Evolutionary conservation across 2,888 invertebrate species (phyloP), one percentile per base, ranked within the genome.

Genomic region (Lepidochrysops patricia): DNA sequence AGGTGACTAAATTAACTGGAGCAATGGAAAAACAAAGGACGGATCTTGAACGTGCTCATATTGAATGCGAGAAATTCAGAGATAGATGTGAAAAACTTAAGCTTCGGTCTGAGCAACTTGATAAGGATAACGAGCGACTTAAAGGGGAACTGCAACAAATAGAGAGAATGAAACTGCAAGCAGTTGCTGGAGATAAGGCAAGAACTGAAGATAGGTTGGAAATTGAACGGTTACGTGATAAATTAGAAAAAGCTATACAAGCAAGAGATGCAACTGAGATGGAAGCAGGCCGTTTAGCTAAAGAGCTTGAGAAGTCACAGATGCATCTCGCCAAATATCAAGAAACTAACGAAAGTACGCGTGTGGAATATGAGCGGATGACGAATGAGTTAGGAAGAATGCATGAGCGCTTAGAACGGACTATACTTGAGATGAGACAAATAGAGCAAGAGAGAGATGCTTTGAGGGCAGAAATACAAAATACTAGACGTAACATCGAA

Each of bases 81-180:
- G 97, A 97, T 72, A 91, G 96, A 65, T 94, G 96, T 77, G 97
- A 97, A 75, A 96, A 96, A 84, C 84, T 96, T n/a, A 94, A 94
- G 71, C 78, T 92, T 60, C 92, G 93, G 66, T 90, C 92, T 58
- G 94, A 94, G 61, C 93, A 93, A 70, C 78, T 94, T 61, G 94
- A 94, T 71, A 92, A 92, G 69, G 90, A 90, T 66, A 90, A 90
- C 63, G 89, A 88, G 64, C 72, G 89, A 60, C 81, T 90, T 9
- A 90, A 90, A 68, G 80, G 82, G 49, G 90, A 90, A 65, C 66
- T 90, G 63, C 88, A 87, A 66, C 95, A 96, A 75, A 94, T 95
- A 67, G 95, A 95, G 72, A 92, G 94, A 71, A 89, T 95, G 71
- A 92, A 94, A 69, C 86, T 93, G 60, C 95, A 95, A 82, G 92